Percentiles rank a stretch among this genome's conserved stretches.
Evolutionary conservation across 2,797 vertebrate species (phyloP).

Genomic region (Alosa sapidissima): DNA sequence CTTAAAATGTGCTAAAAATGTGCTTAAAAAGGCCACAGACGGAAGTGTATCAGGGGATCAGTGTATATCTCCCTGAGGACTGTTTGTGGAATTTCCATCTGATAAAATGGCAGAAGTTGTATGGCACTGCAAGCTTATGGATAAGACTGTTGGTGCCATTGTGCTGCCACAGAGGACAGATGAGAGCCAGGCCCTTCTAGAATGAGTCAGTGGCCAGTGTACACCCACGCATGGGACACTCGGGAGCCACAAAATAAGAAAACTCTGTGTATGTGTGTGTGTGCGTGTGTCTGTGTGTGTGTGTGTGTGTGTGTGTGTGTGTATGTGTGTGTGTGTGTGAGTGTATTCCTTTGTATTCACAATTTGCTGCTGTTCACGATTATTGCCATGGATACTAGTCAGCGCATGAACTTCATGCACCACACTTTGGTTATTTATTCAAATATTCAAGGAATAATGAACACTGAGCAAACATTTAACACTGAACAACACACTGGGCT

Average conservation of each 20-base stretch:
- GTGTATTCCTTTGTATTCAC: conserved; percentile 16
- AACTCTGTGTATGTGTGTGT: too few species aligned
- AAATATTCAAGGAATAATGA: background rate
- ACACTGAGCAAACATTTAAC: background rate
- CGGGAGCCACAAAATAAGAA: background rate
- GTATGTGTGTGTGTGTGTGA: background rate
- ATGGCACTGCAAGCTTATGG: background rate
- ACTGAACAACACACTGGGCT: background rate
- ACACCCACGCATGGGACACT: background rate
- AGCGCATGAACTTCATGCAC: background rate
- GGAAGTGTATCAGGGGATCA: background rate
- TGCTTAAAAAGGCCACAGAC: background rate
- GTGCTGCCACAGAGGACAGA: background rate
- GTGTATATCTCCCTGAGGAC: background rate
- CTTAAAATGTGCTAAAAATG: background rate
- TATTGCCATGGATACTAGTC: background rate
- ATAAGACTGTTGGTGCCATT: background rate
- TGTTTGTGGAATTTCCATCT: background rate
- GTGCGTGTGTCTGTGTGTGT: too few species aligned
- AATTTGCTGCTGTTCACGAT: background rate
- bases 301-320: background rate
- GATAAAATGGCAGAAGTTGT: background rate
- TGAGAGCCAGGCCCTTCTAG: background rate
- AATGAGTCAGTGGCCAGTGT: background rate
- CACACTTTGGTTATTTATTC: background rate